Evolutionary conservation across 64 coral and sea anemone genomes (phyloP), one percentile per base, ranked within the genome.

Genomic region (Platygyra sinensis): DNA sequence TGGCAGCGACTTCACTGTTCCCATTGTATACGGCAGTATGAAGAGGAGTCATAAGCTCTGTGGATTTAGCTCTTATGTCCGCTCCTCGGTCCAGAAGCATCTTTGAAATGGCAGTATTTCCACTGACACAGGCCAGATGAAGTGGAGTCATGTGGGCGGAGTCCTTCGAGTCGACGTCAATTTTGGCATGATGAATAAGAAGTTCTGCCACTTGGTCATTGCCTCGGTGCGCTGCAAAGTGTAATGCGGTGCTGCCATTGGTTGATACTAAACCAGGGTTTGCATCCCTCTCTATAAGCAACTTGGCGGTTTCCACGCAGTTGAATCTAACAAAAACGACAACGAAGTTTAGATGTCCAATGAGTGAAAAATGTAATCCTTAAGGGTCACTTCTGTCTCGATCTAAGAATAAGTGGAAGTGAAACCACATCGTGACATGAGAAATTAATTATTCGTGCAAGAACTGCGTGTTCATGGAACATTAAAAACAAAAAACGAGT

Each of bases 241-340:
- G 89, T 12, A 91, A 74, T 28, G 89, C 67, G 0, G 89, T 75
- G 64, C 32, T 67, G 0, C 79, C 79, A 73, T 80, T 91, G 16
- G 24, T 16, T 32, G 50, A 75, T 5, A 11, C n/a, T 52, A 73
- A 49, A 24, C 72, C 30, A 9, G 89, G 89, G 32, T 85, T 84
- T 8, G 89, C 89, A 19, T 80, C 80, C 62, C 71, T 60, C 10
- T 85, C 12, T 17, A 91, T 55, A 4, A 91, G 72, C 0, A 91
- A 62, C 60, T 42, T 75, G 6, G 60, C 69, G 22, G 89, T 64
- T 30, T 74, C 89, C 0, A 83, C 20, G 73, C 69, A 91, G 18
- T 91, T 84, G 32, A 91, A 91, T 80, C 89, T 91, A 4, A 49
- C 27, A 28, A 30, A 38, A n/a, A n/a, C n/a, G n/a, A n/a, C n/a